Evolutionary conservation across 2,888 invertebrate species (phyloP).

Genomic region (Anthrax anthrax): DNA sequence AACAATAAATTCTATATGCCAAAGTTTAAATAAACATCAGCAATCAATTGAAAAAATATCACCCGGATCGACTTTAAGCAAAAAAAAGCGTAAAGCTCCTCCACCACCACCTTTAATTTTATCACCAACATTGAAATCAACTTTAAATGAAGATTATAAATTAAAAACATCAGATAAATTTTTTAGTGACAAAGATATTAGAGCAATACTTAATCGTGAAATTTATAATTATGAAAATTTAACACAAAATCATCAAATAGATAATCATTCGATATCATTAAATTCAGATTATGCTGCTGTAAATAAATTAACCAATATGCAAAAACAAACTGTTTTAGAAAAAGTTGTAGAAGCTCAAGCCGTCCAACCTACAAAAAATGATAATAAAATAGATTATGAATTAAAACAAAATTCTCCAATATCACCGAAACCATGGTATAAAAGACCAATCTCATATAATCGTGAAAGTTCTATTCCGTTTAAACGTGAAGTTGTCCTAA

Average conservation of each 20-base stretch:
- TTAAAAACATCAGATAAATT: slow-evolving; percentile 5
- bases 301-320: slow-evolving; percentile 8
- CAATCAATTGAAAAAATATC: slow-evolving; percentile 10
- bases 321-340: slow-evolving; percentile 11
- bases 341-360: slow-evolving; percentile 17
- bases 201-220: slow-evolving; percentile 11
- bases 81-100: slow-evolving; percentile 32
- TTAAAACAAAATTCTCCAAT: slow-evolving; percentile 31
- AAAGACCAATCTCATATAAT: slow-evolving; percentile 33
- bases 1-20: not conserved
- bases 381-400: not conserved
- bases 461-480: slow-evolving; percentile 18
- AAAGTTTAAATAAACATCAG: slow-evolving; percentile 1
- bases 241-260: not conserved
- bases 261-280: not conserved
- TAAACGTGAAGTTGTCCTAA: slow-evolving; percentile 16
- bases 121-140: slow-evolving; percentile 18
- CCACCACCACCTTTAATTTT: slow-evolving; percentile 17
- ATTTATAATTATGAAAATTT: not conserved
- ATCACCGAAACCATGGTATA: slow-evolving; percentile 52
- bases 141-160: slow-evolving; percentile 9
- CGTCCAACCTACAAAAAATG: not conserved
- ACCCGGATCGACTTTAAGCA: slow-evolving; percentile 14
- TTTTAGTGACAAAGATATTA: slow-evolving; percentile 13
- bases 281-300: not conserved